Percentiles rank a stretch among this genome's conserved stretches.
Evolutionary conservation across 2,888 invertebrate genomes (phyloP).

Genomic region (Sphinx pinastri): DNA sequence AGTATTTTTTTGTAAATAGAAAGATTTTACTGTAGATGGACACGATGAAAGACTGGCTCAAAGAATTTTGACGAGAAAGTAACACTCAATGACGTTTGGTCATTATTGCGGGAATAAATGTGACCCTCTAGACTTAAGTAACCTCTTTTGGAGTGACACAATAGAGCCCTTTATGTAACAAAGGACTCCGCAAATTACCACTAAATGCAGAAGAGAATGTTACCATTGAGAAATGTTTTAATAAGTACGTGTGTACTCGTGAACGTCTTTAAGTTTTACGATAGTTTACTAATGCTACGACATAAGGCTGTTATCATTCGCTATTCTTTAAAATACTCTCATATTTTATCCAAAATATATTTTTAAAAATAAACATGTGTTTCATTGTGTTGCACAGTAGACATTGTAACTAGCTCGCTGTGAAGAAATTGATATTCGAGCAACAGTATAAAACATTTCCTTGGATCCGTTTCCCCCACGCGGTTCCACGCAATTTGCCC

Average conservation of each 20-base stretch:
- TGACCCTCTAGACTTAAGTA: slow-evolving; percentile 18
- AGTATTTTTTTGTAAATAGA: no score
- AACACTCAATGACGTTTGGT: slow-evolving; percentile 11
- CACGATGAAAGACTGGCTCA: not conserved
- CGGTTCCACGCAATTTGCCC: slow-evolving; percentile 10
- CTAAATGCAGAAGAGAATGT: slow-evolving; percentile 1
- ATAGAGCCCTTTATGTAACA: slow-evolving; percentile 20
- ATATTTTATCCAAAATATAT: no score
- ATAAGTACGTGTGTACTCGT: not conserved
- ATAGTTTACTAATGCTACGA: not conserved
- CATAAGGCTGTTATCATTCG: not conserved
- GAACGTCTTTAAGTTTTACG: not conserved
- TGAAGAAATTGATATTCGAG: slow-evolving; percentile 5
- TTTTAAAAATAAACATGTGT: no score
- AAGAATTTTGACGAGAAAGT: not conserved
- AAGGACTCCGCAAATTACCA: slow-evolving; percentile 7
- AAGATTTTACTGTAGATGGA: no score
- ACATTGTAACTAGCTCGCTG: not conserved
- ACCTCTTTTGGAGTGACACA: slow-evolving; percentile 23
- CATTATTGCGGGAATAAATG: slow-evolving; percentile 24
- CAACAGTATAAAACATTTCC: not conserved
- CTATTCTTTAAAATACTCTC: no score
- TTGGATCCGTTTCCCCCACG: not conserved
- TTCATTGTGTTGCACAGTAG: no score
- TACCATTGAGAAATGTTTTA: not conserved